Evolutionary conservation across 2,113 vertebrate species (phyloP).

Genomic region (Zeus faber): DNA sequence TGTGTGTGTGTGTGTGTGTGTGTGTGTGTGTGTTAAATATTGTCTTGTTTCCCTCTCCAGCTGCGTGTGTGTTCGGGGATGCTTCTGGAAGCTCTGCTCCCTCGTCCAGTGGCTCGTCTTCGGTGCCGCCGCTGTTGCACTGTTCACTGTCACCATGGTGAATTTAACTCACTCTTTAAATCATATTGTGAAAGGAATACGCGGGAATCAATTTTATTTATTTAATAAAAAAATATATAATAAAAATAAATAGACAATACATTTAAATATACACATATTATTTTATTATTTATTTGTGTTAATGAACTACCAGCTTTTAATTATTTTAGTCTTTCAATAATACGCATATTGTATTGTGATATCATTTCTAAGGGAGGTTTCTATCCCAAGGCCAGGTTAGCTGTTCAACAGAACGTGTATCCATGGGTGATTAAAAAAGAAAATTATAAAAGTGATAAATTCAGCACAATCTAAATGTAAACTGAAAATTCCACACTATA

Average conservation of each 20-base stretch:
- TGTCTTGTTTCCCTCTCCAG: constrained; percentile 48
- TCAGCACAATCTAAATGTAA: too few species aligned
- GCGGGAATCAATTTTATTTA: too few species aligned
- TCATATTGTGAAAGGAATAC: background rate
- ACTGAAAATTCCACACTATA: too few species aligned
- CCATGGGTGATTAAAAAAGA: too few species aligned
- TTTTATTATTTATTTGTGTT: background rate
- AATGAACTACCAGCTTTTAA: background rate
- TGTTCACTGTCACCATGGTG: constrained; percentile 82
- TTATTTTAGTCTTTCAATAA: too few species aligned
- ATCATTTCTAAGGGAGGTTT: too few species aligned
- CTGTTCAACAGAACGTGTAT: too few species aligned
- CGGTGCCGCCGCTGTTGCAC: constrained; percentile 42
- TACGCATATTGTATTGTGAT: too few species aligned
- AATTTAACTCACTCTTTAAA: constrained; percentile 24
- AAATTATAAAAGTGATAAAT: too few species aligned
- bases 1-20: background rate
- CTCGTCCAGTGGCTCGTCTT: constrained; percentile 65
- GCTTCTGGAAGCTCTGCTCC: constrained; percentile 70
- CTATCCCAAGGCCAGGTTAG: too few species aligned
- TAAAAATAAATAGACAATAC: background rate
- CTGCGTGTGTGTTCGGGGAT: constrained; percentile 63
- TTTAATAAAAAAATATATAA: too few species aligned
- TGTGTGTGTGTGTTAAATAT: background rate
- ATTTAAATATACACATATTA: background rate